phyloP scores from a whole-genome alignment of 2,113 vertebrate genomes.

The human (Homo sapiens) region GRCh38 chr12:67613001-67613500 shows the following conservation, averaged over 20 bases:
- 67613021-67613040: background rate
- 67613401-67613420: background rate
- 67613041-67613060: background rate
- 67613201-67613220: background rate
- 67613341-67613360: background rate
- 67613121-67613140: background rate
- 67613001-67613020: background rate
- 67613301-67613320: background rate
- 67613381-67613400: background rate
- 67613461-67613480: accelerated
- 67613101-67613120: background rate
- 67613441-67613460: background rate
- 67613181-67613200: background rate
- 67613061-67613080: background rate
- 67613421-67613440: accelerated
- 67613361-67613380: background rate
- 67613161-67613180: background rate
- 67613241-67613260: background rate
- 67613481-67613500: accelerated
- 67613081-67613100: background rate
- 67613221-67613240: background rate
- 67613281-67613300: background rate
- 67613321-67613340: background rate
- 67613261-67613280: background rate
- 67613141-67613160: background rate